phyloP scores from a whole-genome alignment of 1,140 invertebrate genomes.

The Tribolium madens region DNA sequence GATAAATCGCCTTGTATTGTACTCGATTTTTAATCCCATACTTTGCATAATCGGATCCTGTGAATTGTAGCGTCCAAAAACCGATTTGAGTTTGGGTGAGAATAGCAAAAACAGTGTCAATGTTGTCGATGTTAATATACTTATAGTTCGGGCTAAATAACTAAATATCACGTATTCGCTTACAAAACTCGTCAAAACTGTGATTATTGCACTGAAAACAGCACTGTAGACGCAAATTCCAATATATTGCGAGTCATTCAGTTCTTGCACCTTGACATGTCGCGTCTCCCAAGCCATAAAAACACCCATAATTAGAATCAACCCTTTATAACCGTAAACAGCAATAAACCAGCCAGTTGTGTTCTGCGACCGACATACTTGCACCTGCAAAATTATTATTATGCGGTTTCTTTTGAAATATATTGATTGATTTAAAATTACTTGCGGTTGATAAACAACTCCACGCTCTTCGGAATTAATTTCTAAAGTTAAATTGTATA shows the following conservation, averaged over 20 bases:
- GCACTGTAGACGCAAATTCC: slow-evolving; percentile 93
- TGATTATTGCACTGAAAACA: slow-evolving; percentile 87
- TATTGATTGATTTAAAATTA: slow-evolving; percentile 62
- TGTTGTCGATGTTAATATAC: slow-evolving; percentile 89
- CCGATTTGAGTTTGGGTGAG: slow-evolving; percentile 84
- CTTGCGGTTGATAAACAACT: slow-evolving; percentile 89
- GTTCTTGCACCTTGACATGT: slow-evolving; percentile 94
- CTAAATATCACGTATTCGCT: slow-evolving; percentile 86
- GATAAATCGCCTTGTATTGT: slow-evolving; percentile 84
- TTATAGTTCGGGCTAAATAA: slow-evolving; percentile 83
- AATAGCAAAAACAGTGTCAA: slow-evolving; percentile 88
- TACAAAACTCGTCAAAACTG: slow-evolving; percentile 87
- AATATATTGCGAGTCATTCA: slow-evolving; percentile 98
- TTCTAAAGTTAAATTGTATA: slow-evolving; percentile 86
- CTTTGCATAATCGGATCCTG: slow-evolving; percentile 87
- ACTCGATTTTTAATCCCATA: slow-evolving; percentile 88
- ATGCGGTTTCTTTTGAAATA: background rate
- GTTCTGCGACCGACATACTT: slow-evolving; percentile 87
- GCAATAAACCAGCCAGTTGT: slow-evolving; percentile 88
- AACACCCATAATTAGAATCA: slow-evolving; percentile 88
- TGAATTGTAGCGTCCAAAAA: slow-evolving; percentile 68
- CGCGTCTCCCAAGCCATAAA: slow-evolving; percentile 99
- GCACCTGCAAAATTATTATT: slow-evolving; percentile 72
- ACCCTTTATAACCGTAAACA: slow-evolving; percentile 90
- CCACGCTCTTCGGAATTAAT: slow-evolving; percentile 80